Conservation (phyloP, 1,140 invertebrate genomes). For the Papilio aristodemus region DNA sequence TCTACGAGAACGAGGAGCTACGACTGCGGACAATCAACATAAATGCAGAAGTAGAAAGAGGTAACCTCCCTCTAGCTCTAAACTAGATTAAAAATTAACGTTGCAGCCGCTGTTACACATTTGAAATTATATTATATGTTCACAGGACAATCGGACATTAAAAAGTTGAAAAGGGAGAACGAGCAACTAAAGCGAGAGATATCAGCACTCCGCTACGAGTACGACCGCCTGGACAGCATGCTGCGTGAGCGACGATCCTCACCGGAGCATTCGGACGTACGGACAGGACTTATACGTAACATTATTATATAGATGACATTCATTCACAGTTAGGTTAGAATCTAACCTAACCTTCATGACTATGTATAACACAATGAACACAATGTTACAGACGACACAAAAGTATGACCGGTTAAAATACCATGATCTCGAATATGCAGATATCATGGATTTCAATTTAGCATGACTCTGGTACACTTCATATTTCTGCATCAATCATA, state of each 20-base stretch:
- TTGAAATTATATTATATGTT: too few relatives aligned
- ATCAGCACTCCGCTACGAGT: constrained; percentile 92
- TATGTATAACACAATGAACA: too few relatives aligned
- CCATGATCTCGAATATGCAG: too few relatives aligned
- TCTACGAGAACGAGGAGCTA: constrained; percentile 96
- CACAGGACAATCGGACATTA: constrained; percentile 92
- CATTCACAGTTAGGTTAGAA: not conserved
- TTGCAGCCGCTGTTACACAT: too few relatives aligned
- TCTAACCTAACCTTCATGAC: not conserved
- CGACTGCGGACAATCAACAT: constrained; percentile 93
- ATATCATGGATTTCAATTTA: too few relatives aligned
- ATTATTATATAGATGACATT: not conserved
- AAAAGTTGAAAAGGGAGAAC: constrained; percentile 92
- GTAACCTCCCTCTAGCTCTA: too few relatives aligned
- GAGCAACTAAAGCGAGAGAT: constrained; percentile 92
- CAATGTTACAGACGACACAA: too few relatives aligned
- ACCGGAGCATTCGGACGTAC: constrained; percentile 80
- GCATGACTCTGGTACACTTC: too few relatives aligned
- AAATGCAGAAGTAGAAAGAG: constrained; percentile 95
- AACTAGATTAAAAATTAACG: too few relatives aligned
- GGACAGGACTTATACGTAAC: constrained; percentile 43
- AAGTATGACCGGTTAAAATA: too few relatives aligned
- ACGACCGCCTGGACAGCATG: constrained; percentile 90
- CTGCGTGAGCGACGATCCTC: constrained; percentile 82
- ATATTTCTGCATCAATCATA: too few relatives aligned